Base-by-base conservation (phyloP, 2,888 invertebrate genomes). In the Tenthredo livida region DNA sequence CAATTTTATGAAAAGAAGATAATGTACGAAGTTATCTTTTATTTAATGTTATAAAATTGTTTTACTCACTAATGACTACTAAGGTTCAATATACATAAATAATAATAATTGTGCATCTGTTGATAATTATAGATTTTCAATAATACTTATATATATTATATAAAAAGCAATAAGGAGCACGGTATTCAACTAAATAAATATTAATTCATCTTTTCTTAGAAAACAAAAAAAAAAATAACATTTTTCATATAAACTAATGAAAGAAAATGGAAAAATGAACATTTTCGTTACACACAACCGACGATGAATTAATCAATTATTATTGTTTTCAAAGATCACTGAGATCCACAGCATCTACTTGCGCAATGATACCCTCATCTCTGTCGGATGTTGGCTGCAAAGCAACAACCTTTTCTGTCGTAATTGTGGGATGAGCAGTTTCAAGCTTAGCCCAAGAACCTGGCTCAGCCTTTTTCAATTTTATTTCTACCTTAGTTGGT, bases 401-500 rank as follows among this genome's bases (percentile, higher is more conserved):
- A 86, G 78, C 4, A 88, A 88, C 78, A 67, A 85, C 25, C 85
- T 37, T 84, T 83, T 37, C 86, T 67, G n/a, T 84, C 15, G 50
- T 50, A 9, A 85, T 54, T 58, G 85, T 73, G 12, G 85, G 15
- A 75, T 85, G 67, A 6, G 78, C 77, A 54, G 75, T 78, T 84
- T 97, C 96, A 40, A 99, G 93, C 88, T 96, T 96, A 12, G 95
- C 92, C 99, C 99, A 99, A 21, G 96, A 95, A 1, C 97, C 97
- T 0, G 97, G 95, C 90, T 98, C 98, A 0, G 96, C 96, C 94
- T 99, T 99, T 88, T 96, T 96, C 91, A 99, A 93, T 91, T 97
- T 98, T 37, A 99, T 97, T 94, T 99, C 99, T 47, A 99, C 96
- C 95, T 99, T 99, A 17, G 98, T 97, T 17, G 97, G 97, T 89